phyloP scores from a whole-genome alignment of 2,888 invertebrate genomes.

The Amphipyra berbera region DNA sequence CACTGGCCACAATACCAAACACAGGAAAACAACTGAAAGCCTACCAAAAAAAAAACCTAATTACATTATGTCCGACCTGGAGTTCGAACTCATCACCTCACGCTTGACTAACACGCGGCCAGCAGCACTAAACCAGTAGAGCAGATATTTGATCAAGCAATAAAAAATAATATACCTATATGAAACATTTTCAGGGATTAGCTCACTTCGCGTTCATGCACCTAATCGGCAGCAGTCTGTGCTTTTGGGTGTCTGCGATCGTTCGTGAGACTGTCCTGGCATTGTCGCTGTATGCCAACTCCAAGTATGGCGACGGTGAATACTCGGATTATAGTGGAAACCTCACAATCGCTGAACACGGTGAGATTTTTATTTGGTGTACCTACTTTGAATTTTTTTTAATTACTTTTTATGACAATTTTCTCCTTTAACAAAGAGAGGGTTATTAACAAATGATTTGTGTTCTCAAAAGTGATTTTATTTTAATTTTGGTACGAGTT shows the following conservation, averaged over 20 bases:
- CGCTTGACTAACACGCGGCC: too few species aligned
- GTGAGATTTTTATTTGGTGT: slow-evolving; percentile 15
- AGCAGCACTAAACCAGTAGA: neutral
- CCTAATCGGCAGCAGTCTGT: slow-evolving; percentile 94
- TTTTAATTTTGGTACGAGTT: too few species aligned
- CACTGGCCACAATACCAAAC: too few species aligned
- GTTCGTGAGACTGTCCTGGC: slow-evolving; percentile 93
- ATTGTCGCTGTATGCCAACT: slow-evolving; percentile 86
- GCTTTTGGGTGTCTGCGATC: slow-evolving; percentile 95
- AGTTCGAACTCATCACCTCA: too few species aligned
- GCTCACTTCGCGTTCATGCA: slow-evolving; percentile 94
- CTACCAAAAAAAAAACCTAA: too few species aligned
- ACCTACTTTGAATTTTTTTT: too few species aligned
- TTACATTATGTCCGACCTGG: too few species aligned
- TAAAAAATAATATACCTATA: neutral
- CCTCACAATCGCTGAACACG: slow-evolving; percentile 26
- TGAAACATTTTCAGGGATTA: slow-evolving; percentile 78
- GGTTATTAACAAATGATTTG: too few species aligned
- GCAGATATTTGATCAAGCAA: too few species aligned
- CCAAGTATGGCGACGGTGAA: slow-evolving; percentile 66
- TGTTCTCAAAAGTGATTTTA: too few species aligned
- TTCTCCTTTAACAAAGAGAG: too few species aligned
- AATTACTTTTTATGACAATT: neutral
- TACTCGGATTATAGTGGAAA: slow-evolving; percentile 27
- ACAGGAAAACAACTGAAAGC: too few species aligned